A percentile compares a stretch with the other conserved stretches of the same genome.
phyloP scores from a whole-genome alignment of 2,888 invertebrate genomes.

The Acanthosoma haemorrhoidale region DNA sequence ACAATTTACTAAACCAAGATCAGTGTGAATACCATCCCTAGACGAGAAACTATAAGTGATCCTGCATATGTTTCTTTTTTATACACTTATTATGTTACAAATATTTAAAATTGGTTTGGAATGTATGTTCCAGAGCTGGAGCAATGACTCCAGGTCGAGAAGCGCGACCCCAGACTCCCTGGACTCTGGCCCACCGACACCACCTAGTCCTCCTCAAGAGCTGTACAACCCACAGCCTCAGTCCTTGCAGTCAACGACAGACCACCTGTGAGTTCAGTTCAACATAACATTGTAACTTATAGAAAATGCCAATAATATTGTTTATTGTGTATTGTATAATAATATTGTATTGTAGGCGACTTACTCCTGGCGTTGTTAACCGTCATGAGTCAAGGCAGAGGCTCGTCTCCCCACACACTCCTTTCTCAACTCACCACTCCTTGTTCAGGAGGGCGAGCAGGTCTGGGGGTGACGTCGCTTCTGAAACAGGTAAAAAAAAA shows the following conservation, averaged over 20 bases:
- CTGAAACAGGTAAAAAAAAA: conserved; percentile 56
- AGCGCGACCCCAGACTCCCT: conserved; percentile 85
- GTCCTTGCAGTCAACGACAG: background rate
- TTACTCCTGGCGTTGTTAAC: conserved; percentile 13
- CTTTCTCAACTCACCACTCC: conserved; percentile 54
- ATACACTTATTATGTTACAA: no score
- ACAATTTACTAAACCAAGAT: no score
- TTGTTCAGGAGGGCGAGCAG: conserved; percentile 58
- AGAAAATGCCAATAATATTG: background rate
- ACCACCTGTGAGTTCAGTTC: background rate
- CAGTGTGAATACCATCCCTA: no score
- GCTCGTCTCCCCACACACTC: conserved; percentile 42
- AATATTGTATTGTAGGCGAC: conserved; percentile 15
- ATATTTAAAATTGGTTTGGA: no score
- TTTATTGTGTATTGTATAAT: background rate
- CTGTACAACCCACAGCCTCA: conserved; percentile 21
- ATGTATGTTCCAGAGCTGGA: conserved; percentile 58
- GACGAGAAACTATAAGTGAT: no score
- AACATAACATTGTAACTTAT: no score
- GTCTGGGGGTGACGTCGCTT: conserved; percentile 60
- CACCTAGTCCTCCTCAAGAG: conserved; percentile 45
- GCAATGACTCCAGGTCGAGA: conserved; percentile 75
- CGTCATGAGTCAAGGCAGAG: conserved; percentile 31
- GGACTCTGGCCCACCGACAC: conserved; percentile 60
- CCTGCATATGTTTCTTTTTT: no score